phyloP scores from a whole-genome alignment of 1,140 invertebrate species.

The Saccostrea cuccullata region DNA sequence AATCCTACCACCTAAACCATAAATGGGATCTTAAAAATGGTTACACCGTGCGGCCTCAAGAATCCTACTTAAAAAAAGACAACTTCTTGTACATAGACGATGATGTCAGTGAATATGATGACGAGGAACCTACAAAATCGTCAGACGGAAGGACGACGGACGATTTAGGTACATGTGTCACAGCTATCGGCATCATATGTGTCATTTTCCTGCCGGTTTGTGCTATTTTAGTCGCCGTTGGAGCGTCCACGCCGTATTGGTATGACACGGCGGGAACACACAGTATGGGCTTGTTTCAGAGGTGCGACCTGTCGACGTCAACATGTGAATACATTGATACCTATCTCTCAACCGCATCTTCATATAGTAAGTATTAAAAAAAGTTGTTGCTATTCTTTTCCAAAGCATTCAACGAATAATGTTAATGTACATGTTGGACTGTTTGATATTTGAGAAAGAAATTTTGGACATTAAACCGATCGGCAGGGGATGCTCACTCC shows the following conservation, averaged over 20 bases:
- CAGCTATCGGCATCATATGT: not conserved
- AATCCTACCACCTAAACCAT: not conserved
- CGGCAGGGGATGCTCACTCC: no score
- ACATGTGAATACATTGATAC: not conserved
- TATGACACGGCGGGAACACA: conserved; percentile 24
- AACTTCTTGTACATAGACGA: conserved; percentile 2
- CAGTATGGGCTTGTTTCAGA: conserved; percentile 3
- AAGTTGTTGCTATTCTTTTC: not conserved
- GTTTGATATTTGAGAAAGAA: no score
- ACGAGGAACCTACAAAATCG: not conserved
- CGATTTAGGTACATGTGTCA: not conserved
- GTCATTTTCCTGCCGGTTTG: not conserved
- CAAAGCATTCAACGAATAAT: no score
- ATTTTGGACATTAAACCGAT: no score
- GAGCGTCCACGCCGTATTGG: not conserved
- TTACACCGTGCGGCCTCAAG: not conserved
- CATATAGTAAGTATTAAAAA: not conserved
- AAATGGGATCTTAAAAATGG: conserved; percentile 8
- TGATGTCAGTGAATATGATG: not conserved
- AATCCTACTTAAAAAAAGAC: not conserved
- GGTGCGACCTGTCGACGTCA: not conserved
- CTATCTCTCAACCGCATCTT: not conserved
- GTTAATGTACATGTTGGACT: no score
- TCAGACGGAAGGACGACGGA: not conserved
- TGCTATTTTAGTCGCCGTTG: not conserved